These are phyloP conservation scores for Dipodomys spectabilis DNA, from an alignment of 2,113 vertebrate species.

Conservation along the genomic window DNA sequence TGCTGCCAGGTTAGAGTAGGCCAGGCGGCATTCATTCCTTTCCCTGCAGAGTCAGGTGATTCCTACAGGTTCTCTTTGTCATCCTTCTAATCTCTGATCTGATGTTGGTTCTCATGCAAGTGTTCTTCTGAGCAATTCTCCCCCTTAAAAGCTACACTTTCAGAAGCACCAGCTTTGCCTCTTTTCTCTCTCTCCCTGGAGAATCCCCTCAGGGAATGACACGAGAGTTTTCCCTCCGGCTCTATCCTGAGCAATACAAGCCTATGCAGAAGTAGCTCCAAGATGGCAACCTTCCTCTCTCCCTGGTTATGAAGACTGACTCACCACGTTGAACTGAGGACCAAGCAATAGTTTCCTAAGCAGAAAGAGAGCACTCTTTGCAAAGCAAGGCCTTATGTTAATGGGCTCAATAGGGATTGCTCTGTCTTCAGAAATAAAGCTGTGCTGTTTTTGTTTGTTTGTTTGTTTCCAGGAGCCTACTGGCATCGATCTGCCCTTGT, in stretches of 20 bases:
- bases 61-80: neutral
- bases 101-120: conserved; percentile 12
- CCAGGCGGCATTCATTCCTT: neutral
- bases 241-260: neutral
- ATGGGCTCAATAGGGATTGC: neutral
- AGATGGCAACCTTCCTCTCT: conserved; percentile 39
- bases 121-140: neutral
- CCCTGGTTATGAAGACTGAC: neutral
- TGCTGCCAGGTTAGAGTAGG: neutral
- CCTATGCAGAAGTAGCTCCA: conserved; percentile 20
- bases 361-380: conserved; percentile 24
- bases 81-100: neutral
- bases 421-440: conserved; percentile 51
- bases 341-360: neutral
- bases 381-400: neutral
- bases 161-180: neutral
- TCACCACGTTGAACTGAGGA: neutral
- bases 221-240: neutral
- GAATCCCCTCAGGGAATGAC: neutral
- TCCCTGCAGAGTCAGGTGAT: neutral
- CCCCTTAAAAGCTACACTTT: neutral
- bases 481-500: conserved; percentile 92
- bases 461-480: conserved; percentile 89
- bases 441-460: neutral
- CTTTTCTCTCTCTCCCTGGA: neutral